Base-by-base conservation (phyloP, 2,113 vertebrate species). In the Centropus unirufus region DNA sequence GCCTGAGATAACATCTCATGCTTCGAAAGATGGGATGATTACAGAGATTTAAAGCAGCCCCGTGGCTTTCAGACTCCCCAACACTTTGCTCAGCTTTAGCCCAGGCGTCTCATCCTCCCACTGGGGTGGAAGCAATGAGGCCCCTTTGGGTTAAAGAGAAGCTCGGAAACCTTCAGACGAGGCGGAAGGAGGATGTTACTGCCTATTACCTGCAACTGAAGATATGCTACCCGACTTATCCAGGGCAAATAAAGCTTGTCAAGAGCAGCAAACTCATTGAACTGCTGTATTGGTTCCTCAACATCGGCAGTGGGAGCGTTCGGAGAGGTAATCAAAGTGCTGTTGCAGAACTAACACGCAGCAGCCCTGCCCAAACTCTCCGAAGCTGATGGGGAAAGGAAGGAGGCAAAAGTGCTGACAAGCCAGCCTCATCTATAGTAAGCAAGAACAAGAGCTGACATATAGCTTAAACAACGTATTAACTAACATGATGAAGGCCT, bases 141-240 rank as follows among this genome's bases (percentile, higher is more conserved):
- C 12, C 27, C 12, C 29, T 63, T 5, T 0, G 54, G 36, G 77
- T 69, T 54, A 42, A 27, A 46, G 12, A 15, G 36, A 81, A n/a
- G 30, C 36, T 16, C 32, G 61, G 46, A 61, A 59, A 47, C 27
- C 59, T 36, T 46, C 32, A 27, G 57, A 34, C 4, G 42, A 76
- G 5, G 49, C 0, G 0, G 40, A 21, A 44, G 62, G 46, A 80
- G 44, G 44, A 58, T 0, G 4, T 24, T 72, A 5, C 27, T 8
- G 6, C 36, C 32, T 22, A 7, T 83, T 70, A 76, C 47, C 58
- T 66, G 39, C 69, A 52, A 13, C 22, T 29, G 63, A 61, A 80
- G 74, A 75, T 32, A 83, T 17, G 40, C 46, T 32, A 27, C 62
- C 83, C 66, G 83, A 95, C 57, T 75, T 79, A 76, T 36, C 78